Evolutionary conservation across 2,113 vertebrate species (phyloP).

Genomic region (Forbesichthys agassizii): DNA sequence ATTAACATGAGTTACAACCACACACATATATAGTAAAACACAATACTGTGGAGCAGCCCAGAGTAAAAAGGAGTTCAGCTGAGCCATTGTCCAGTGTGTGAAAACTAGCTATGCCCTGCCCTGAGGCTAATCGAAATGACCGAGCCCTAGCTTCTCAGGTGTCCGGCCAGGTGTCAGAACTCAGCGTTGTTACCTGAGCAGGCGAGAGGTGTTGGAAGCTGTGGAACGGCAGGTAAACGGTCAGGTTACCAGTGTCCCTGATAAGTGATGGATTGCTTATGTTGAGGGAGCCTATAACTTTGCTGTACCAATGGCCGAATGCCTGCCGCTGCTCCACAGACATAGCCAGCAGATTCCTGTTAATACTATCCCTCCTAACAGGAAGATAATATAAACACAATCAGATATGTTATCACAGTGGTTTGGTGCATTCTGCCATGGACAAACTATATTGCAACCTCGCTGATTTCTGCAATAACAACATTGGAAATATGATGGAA

Average conservation of each 20-base stretch:
- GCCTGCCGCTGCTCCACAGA: conserved; percentile 66
- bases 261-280: conserved; percentile 68
- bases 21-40: conserved; percentile 28
- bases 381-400: background rate
- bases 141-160: conserved; percentile 49
- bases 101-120: conserved; percentile 22
- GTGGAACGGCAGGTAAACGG: conserved; percentile 77
- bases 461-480: no score
- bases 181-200: conserved; percentile 80
- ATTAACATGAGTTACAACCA: conserved; percentile 40
- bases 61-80: conserved; percentile 32
- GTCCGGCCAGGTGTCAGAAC: conserved; percentile 66
- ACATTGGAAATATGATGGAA: background rate
- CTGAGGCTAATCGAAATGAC: conserved; percentile 27
- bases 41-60: conserved; percentile 26
- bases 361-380: conserved; percentile 67
- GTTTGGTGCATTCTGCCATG: no score
- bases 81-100: conserved; percentile 33
- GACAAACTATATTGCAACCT: no score
- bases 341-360: conserved; percentile 60
- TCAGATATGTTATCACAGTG: no score
- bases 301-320: conserved; percentile 76
- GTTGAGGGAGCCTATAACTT: conserved; percentile 38
- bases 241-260: conserved; percentile 75
- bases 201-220: conserved; percentile 79